A percentile compares a stretch with the other conserved stretches of the same genome.
Evolutionary conservation across 2,113 vertebrate genomes (phyloP).

Genomic region (Apaloderma vittatum): DNA sequence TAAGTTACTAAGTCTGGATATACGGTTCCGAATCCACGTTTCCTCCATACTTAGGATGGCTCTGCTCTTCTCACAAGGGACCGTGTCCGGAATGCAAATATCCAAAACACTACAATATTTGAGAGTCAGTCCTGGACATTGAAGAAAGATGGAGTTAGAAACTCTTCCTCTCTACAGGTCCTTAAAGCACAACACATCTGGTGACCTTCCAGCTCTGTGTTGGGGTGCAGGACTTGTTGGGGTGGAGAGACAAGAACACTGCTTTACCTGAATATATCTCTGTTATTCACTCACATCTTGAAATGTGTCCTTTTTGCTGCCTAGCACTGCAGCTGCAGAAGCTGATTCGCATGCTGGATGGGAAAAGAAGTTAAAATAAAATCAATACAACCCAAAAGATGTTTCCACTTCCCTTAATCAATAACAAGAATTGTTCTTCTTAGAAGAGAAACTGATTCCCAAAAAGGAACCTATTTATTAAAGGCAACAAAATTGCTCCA

Average conservation of each 20-base stretch:
- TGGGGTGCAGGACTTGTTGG: background rate
- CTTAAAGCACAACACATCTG: background rate
- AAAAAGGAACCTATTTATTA: background rate
- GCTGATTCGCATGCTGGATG: fast-evolving
- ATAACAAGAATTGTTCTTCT: background rate
- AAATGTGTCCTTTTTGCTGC: background rate
- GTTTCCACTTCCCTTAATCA: background rate
- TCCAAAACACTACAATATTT: background rate
- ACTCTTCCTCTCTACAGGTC: background rate
- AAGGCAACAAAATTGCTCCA: background rate
- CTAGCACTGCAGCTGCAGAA: background rate
- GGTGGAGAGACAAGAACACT: background rate
- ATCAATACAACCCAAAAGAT: background rate
- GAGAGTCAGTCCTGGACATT: background rate
- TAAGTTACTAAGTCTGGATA: background rate
- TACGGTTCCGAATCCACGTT: background rate
- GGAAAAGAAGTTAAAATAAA: background rate
- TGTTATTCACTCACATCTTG: background rate
- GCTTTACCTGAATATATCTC: fast-evolving
- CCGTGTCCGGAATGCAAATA: background rate
- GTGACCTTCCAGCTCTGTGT: background rate
- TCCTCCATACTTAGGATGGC: background rate
- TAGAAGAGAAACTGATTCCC: background rate
- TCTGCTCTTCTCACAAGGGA: background rate
- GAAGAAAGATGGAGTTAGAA: background rate